These are phyloP conservation scores for Cabera pusaria DNA, from an alignment of 2,888 invertebrate genomes.

Conservation along the genomic window DNA sequence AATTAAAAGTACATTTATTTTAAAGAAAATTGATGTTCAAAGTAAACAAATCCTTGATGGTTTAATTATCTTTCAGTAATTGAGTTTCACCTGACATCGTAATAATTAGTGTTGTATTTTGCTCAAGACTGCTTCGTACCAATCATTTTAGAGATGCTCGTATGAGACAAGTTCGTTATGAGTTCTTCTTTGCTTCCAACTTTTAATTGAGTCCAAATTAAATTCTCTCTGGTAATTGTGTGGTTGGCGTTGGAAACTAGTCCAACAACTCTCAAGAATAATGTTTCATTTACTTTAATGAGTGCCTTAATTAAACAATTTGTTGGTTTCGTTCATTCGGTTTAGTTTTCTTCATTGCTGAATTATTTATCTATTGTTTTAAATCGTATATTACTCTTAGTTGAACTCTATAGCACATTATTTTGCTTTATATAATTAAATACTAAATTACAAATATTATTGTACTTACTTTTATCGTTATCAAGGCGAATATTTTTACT, in stretches of 20 bases:
- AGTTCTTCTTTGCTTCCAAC: conserved; percentile 29
- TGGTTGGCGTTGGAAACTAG: conserved; percentile 18
- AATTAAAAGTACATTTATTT: conserved; percentile 81
- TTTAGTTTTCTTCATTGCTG: too few species aligned
- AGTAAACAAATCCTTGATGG: conserved; percentile 80
- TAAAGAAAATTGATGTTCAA: conserved; percentile 80
- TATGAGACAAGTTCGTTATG: conserved; percentile 34
- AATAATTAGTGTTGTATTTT: conserved; percentile 60
- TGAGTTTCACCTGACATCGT: conserved; percentile 75
- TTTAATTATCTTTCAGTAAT: conserved; percentile 81
- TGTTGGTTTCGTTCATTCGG: neutral
- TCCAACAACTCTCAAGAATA: conserved; percentile 19
- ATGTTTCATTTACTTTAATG: conserved; percentile 15
- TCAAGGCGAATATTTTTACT: too few species aligned
- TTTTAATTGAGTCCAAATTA: conserved; percentile 32
- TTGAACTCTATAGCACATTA: too few species aligned
- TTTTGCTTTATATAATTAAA: too few species aligned
- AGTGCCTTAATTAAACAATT: conserved; percentile 14
- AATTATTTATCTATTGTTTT: too few species aligned
- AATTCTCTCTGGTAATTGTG: conserved; percentile 18
- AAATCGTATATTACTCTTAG: too few species aligned
- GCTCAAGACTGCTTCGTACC: conserved; percentile 46
- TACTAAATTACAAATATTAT: too few species aligned
- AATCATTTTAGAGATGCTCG: conserved; percentile 46
- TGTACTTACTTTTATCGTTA: too few species aligned